Evolutionary conservation across 2,888 invertebrate genomes (phyloP), one percentile per base, ranked within the genome.

Genomic region (Pharmacophagus antenor): DNA sequence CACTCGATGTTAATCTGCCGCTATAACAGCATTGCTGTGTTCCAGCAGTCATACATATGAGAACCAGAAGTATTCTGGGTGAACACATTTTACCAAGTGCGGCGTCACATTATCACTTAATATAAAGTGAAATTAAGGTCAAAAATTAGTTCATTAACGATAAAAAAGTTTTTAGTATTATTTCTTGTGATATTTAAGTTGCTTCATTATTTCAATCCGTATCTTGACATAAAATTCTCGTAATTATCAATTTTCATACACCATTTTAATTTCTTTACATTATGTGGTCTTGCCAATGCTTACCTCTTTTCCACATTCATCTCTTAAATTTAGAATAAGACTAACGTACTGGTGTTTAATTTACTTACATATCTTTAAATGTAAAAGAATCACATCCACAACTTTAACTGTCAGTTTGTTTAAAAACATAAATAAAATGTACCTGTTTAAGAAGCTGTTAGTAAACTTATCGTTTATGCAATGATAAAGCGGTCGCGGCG

Each of bases 401-500:
- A 2, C n/a, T 37, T n/a, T 37, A 4, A n/a, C n/a, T 37, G n/a
- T 37, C n/a, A 37, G n/a, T 44, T n/a, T 44, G 20, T 44, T 44
- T 44, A n/a, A 37, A 37, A 37, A 37, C n/a, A 15, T 37, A 3
- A 8, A 8, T 8, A 4, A 1, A 37, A 55, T 17, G 22, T 27
- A 47, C 47, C 25, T 31, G 42, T 22, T 27, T 44, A 25, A 20
- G 5, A 20, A 20, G 20, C 7, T 47, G 12, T 46, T 20, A 10
- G 18, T 37, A 8, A 15, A 17, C 25, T 51, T 65, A 65, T 42
- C 64, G 63, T 51, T 57, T 48, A 4, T 64, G 21, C 1, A 64
- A 23, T 1, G 74, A 67, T 0, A 68, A 25, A 17, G 67, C 76
- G 2, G 77, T 65, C 6, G 78, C 74, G 3, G 73, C 71, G 15